These are phyloP conservation scores for Drosophila seclusa DNA, from an alignment of 2,888 invertebrate genomes.

Conservation along the genomic window DNA sequence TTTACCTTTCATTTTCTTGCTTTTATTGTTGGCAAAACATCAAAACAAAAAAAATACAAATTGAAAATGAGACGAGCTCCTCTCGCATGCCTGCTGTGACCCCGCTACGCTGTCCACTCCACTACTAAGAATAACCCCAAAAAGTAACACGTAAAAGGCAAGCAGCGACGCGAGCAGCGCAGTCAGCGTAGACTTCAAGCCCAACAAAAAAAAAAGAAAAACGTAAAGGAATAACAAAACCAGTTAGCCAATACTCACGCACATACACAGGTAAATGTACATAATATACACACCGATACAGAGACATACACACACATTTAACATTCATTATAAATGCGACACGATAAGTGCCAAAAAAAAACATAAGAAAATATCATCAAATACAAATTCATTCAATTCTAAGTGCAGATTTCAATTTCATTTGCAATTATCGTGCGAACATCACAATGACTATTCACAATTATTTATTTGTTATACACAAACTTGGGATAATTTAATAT, in stretches of 20 bases:
- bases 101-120: slow-evolving; percentile 15
- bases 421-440: slow-evolving; percentile 51
- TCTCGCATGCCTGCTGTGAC: slow-evolving; percentile 18
- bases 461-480: slow-evolving; percentile 11
- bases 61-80: slow-evolving; percentile 66
- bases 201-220: slow-evolving; percentile 50
- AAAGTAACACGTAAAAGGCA: slow-evolving; percentile 71
- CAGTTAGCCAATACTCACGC: slow-evolving; percentile 66
- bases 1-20: slow-evolving; percentile 64
- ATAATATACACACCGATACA: slow-evolving; percentile 7
- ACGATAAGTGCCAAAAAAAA: slow-evolving; percentile 58
- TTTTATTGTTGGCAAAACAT: slow-evolving; percentile 68
- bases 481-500: slow-evolving; percentile 2
- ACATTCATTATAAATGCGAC: slow-evolving; percentile 40
- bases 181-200: slow-evolving; percentile 28
- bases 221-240: slow-evolving; percentile 65
- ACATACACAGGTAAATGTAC: slow-evolving; percentile 16
- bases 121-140: slow-evolving; percentile 75
- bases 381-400: slow-evolving; percentile 62
- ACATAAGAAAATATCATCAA: slow-evolving; percentile 50
- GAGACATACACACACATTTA: slow-evolving; percentile 21
- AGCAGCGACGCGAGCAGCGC: slow-evolving; percentile 53
- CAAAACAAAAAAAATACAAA: slow-evolving; percentile 46
- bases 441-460: slow-evolving; percentile 2
- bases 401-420: slow-evolving; percentile 61